Base-by-base conservation (phyloP, 2,113 vertebrate genomes). In the Prolemur simus region DNA sequence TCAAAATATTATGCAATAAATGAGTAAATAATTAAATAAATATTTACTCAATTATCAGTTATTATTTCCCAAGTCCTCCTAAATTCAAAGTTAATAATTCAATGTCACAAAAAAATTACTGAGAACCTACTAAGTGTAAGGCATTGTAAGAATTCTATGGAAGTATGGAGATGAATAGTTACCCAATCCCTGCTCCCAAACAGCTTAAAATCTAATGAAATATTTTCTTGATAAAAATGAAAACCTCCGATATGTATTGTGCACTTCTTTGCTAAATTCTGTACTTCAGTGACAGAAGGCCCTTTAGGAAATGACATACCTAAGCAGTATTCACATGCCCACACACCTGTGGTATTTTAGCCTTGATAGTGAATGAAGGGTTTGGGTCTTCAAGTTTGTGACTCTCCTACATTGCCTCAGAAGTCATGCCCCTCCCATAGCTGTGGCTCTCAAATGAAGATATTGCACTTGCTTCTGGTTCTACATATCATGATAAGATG, bases 391-490 rank as follows among this genome's bases (percentile, higher is more conserved):
- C 12, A 63, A 54, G 37, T 21, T 0, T 12, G 10, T 6, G 6
- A 21, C 32, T 45, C 6, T 47, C 66, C 32, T 13, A 3, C 2
- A 4, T 1, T 8, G 8, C 21, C 11, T 34, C 2, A 0, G 27
- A 74, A 81, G 20, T 0, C 2, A 6, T 8, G 32, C 0, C 64
- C 27, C 27, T 23, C 2, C 54, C 47, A 13, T 3, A 47, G n/a
- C 7, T 17, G 54, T 11, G 11, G 3, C 12, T 88, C 52, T 58
- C 47, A 27, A 6, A 23, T 20, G 18, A 3, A 56, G 45, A 42
- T 0, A 71, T 0, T 37, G 2, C 5, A n/a, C 42, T 84, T n/a
- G 23, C 10, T 71, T 83, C 63, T 49, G 78, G 11, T 13, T 80
- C 66, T 17, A 10, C 7, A 29, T 1, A 11, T 12, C 14, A 10